Base-by-base conservation (phyloP, 2,888 invertebrate genomes). In the Rhopalosiphum nymphaeae region DNA sequence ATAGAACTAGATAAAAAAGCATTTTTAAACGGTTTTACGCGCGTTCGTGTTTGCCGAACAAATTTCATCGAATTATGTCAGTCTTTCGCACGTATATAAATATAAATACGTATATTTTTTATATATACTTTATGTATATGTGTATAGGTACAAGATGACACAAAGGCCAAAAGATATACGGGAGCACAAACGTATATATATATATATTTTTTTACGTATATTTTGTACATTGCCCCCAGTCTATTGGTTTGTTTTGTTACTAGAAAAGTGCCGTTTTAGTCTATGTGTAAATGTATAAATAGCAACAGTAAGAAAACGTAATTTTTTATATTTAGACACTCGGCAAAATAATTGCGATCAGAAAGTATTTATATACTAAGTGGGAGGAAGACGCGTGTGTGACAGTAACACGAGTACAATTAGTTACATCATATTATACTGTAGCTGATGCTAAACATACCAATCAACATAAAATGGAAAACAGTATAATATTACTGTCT, bases 21-120 rank as follows among this genome's bases (percentile, higher is more conserved):
- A 78, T 78, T 78, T 78, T 78, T 78, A 78, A 78, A 87, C 87
- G 49, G 21, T 87, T 87, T 87, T 36, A n/a, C 46, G 7, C n/a
- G 2, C 36, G 36, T 25, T 36, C 21, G 21, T 78, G 78, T 42
- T 36, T 78, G 21, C 36, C 36, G 9, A 78, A 36, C 78, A 78
- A 78, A 78, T 78, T 78, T 78, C 21, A 67, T 67, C 67, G n/a
- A n/a, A 67, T n/a, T 21, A 16, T 78, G 78, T 36, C 36, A 21
- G 36, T 78, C 36, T 36, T 21, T 36, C 2, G 2, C n/a, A n/a
- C 36, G 67, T 36, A 26, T 10, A 26, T 26, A 57, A 21, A 21
- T 57, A 26, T 21, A 53, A 53, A 53, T 53, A 46, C 44, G 44
- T 46, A 67, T n/a, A 67, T n/a, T n/a, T 67, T 67, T n/a, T 16